Evolutionary conservation across 2,888 invertebrate species (phyloP), one percentile per base, ranked within the genome.

Genomic region (Scaptomyza cyrtandrae): DNA sequence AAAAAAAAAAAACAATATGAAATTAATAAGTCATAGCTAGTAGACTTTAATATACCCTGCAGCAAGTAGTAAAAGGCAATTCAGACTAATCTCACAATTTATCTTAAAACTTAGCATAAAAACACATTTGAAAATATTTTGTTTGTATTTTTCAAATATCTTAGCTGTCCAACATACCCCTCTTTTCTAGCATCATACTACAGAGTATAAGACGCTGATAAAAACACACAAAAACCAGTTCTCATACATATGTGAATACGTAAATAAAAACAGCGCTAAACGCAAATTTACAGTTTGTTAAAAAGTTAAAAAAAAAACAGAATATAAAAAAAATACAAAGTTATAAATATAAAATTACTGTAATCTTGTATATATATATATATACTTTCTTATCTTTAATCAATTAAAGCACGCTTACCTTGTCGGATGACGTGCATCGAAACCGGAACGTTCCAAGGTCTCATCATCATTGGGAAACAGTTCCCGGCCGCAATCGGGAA

Each of bases 401-500:
- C 57, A 48, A 29, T 29, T 16, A 7, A 13, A 43, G 7, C 11
- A 37, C 39, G 7, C 82, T 73, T 66, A 91, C 91, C 91, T 87
- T 0, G 92, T 92, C 44, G 88, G 91, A 80, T 91, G 90, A 37
- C 81, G 80, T 19, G 80, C 75, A 78, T 92, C 80, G 57, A 91
- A 91, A 2, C 84, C 88, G 11, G 91, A 91, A 31, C 73, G 61
- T 10, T 69, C 70, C 27, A 92, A 58, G 7, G 81, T 80, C 37
- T 87, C 86, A 60, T 84, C 84, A 62, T 89, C 88, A 31, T 84
- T 88, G 7, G 81, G 54, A 5, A 84, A 71, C 5, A 91, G 61
- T 66, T 91, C 91, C 14, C 88, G 86, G 19, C 91, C 91, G 57
- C 91, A 91, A 24, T 89, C 89, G 0, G 90, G 87, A 49, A 91